A percentile compares a stretch with the other conserved stretches of the same genome.
phyloP scores from a whole-genome alignment of 1,140 invertebrate genomes.

The Gyrodactylus bullatarudis region DNA sequence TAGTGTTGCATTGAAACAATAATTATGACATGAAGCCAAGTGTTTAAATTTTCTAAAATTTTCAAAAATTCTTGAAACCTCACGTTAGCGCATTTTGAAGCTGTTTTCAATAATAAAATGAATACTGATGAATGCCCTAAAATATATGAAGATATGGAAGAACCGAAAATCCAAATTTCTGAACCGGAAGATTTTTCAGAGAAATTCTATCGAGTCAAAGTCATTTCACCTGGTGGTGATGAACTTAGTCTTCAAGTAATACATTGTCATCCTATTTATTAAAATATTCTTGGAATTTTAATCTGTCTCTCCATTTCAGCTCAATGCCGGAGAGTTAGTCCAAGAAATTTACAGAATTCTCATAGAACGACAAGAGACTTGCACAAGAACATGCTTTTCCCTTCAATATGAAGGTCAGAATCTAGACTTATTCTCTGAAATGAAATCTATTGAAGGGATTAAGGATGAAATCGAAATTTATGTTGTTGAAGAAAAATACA shows the following conservation, averaged over 20 bases:
- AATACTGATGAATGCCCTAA: too few relatives aligned
- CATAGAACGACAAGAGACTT: conserved; percentile 87
- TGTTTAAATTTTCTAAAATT: too few relatives aligned
- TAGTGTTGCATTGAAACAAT: too few relatives aligned
- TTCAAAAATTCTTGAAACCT: too few relatives aligned
- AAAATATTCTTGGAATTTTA: background rate
- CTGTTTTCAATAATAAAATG: too few relatives aligned
- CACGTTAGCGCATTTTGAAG: too few relatives aligned
- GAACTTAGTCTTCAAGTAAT: background rate
- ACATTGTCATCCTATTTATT: background rate
- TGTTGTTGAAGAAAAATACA: conserved; percentile 39
- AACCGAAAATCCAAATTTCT: too few relatives aligned
- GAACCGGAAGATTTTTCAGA: background rate
- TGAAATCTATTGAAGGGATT: conserved; percentile 71
- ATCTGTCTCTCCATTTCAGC: conserved; percentile 24
- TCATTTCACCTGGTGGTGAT: background rate
- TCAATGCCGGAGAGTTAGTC: conserved; percentile 81
- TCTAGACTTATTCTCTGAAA: conserved; percentile 77
- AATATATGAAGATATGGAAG: background rate
- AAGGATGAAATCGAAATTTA: conserved; percentile 73
- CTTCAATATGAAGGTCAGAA: conserved; percentile 64
- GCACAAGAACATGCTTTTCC: conserved; percentile 81
- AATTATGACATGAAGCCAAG: too few relatives aligned
- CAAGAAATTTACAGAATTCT: conserved; percentile 90
- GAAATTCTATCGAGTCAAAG: background rate